Evolutionary conservation across 2,113 vertebrate species (phyloP).

Genomic region (Paramisgurnus dabryanus): DNA sequence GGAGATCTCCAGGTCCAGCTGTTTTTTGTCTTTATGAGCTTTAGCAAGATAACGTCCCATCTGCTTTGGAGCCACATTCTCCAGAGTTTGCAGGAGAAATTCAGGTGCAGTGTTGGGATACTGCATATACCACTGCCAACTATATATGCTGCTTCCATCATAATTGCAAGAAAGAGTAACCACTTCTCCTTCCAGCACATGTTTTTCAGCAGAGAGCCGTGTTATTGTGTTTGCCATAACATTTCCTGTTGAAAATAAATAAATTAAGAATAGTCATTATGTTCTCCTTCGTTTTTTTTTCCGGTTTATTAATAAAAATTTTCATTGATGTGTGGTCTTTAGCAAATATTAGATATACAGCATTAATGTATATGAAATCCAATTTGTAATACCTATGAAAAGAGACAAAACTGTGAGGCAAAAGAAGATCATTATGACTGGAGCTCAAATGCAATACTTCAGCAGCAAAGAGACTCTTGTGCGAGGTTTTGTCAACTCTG

Average conservation of each 20-base stretch:
- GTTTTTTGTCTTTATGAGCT: background rate
- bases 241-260: background rate
- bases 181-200: background rate
- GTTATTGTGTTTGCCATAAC: background rate
- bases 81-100: conserved; percentile 20
- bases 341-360: no score
- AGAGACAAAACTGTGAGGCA: background rate
- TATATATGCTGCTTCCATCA: background rate
- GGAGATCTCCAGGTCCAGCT: conserved; percentile 36
- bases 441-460: no score
- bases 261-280: no score
- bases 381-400: background rate
- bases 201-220: background rate
- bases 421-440: background rate
- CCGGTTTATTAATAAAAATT: no score
- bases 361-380: no score
- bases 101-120: conserved; percentile 21
- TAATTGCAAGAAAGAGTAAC: no score
- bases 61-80: rapidly evolving
- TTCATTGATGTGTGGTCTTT: no score
- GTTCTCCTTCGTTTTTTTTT: no score
- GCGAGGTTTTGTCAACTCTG: no score
- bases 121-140: conserved; percentile 20
- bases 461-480: no score
- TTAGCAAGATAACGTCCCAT: background rate